Evolutionary conservation across 2,113 vertebrate species (phyloP), one percentile per base, ranked within the genome.

Genomic region (Neolamprologus kungweensis): DNA sequence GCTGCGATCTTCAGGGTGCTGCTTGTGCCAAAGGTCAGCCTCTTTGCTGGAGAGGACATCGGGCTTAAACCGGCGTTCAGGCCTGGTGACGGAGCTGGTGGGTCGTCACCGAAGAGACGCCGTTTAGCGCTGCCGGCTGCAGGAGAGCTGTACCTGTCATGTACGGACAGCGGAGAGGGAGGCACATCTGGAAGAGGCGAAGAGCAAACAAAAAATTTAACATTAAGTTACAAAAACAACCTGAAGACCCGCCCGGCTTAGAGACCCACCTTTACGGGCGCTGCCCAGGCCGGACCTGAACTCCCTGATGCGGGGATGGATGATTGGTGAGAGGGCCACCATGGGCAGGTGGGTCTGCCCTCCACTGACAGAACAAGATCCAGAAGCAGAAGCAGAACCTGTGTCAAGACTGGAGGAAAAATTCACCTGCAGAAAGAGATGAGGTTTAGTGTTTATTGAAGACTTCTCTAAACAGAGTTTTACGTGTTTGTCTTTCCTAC

Each of bases 261-360:
- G 21, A 23, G 4, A 35, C 88, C 13, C 85, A 97, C 97, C 98
- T 91, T 97, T 97, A 81, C 97, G 97, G n/a, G 96, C 94, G 82
- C 93, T 97, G 23, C 97, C 97, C 85, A 97, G 89, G 47, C 98
- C 97, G 1, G 97, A 97, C 21, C 99, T 96, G 94, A 99, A 98
- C 95, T 99, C 98, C 80, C 98, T 96, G n/a, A 99, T 97, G 33
- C 99, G 97, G 33, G 99, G 99, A 88, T 99, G 99, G 86, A 99
- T 93, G 88, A 99, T 97, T 5, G 99, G 98, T 80, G 98, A 99
- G 6, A 97, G 71, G 2, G 98, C 97, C 89, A 98, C 97, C 96
- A 99, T 95, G 1, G 99, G 98, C 45, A 99, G 96, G 88, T 99
- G 98, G 31, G 97, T 91, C 80, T 96, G 96, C 13, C 86, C 87